Evolutionary conservation across 2,888 invertebrate genomes (phyloP).

Genomic region (Nomada lathburiana): DNA sequence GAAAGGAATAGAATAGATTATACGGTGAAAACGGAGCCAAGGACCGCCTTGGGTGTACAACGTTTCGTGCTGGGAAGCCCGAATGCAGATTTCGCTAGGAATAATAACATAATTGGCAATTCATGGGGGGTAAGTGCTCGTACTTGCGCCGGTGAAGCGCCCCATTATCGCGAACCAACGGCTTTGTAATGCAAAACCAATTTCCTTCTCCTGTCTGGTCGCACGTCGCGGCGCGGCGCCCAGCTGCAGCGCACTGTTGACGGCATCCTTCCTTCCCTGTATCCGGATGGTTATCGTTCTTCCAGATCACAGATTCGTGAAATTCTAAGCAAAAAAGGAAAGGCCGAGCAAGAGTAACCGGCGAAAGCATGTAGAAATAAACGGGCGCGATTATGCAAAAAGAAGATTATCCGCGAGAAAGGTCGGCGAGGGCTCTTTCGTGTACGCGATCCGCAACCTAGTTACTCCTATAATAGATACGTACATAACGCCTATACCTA

Average conservation of each 20-base stretch:
- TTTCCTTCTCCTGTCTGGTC: conserved; percentile 47
- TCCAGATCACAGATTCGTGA: too few relatives aligned
- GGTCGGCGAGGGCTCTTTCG: conserved; percentile 26
- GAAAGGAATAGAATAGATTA: conserved; percentile 67
- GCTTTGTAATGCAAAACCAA: conserved; percentile 75
- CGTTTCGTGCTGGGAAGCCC: not conserved
- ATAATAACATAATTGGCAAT: conserved; percentile 72
- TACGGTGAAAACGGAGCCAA: conserved; percentile 51
- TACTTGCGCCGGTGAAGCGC: conserved; percentile 56
- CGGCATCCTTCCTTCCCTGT: conserved; percentile 3
- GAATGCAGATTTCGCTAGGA: conserved; percentile 29
- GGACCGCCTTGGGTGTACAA: not conserved
- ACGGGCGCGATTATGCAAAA: not conserved
- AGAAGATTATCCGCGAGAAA: not conserved
- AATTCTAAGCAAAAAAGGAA: too few relatives aligned
- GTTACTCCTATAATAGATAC: conserved; percentile 72
- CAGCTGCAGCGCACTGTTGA: not conserved
- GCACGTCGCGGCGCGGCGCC: not conserved
- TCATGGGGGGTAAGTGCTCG: conserved; percentile 65
- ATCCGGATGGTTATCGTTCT: too few relatives aligned
- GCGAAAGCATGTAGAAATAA: not conserved
- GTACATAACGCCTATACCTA: too few relatives aligned
- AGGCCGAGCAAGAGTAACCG: not conserved
- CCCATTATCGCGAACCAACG: conserved; percentile 65
- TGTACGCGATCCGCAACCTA: conserved; percentile 74